These are phyloP conservation scores for Danio kyathit DNA, from an alignment of 2,797 vertebrate genomes.

Conservation along the genomic window DNA sequence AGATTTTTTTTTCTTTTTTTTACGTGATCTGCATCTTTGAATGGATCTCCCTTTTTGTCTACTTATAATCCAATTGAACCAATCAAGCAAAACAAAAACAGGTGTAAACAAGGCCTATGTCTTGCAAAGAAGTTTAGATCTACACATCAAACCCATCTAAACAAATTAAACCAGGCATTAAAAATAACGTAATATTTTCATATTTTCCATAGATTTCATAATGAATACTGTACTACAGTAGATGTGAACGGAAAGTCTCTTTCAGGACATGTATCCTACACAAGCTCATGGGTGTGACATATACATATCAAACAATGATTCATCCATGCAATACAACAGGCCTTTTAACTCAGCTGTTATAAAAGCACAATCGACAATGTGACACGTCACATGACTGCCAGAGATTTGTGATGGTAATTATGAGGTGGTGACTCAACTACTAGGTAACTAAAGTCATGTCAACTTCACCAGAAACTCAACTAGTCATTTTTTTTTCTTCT, in stretches of 20 bases:
- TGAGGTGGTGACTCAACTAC: constrained; percentile 7
- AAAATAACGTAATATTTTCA: too few species aligned
- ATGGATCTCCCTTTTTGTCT: too few species aligned
- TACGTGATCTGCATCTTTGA: too few species aligned
- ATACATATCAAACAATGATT: constrained; percentile 27
- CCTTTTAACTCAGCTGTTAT: neutral
- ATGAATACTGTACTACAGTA: neutral
- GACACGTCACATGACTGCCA: neutral
- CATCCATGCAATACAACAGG: neutral
- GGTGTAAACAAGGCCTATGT: too few species aligned
- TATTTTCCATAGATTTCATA: neutral
- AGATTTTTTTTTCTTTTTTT: too few species aligned
- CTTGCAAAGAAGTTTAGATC: neutral
- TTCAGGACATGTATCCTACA: neutral
- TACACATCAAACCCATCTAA: neutral
- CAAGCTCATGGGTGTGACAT: constrained; percentile 21
- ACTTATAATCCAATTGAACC: too few species aligned
- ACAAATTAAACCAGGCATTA: neutral
- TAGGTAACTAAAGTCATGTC: neutral
- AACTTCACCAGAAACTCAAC: neutral
- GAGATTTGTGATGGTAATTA: neutral
- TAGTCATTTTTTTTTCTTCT: too few species aligned
- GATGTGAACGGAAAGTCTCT: neutral
- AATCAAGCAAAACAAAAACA: too few species aligned
- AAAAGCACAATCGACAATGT: constrained; percentile 6